phyloP scores from a whole-genome alignment of 2,113 vertebrate genomes.

The Corythoichthys haematopterus region DNA sequence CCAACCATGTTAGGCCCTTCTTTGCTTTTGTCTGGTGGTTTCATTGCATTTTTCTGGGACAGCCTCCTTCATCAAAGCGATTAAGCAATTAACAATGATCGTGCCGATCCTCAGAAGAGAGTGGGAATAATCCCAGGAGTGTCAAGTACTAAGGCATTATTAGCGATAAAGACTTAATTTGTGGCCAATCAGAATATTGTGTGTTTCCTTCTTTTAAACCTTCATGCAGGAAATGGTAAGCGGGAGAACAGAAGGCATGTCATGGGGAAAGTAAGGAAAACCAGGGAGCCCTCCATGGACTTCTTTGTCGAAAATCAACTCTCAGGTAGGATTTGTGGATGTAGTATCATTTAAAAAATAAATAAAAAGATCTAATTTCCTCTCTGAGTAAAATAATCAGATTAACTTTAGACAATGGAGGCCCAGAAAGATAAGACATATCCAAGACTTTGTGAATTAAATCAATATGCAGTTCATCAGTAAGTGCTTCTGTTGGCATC shows the following conservation, averaged over 20 bases:
- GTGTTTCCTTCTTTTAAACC: slow-evolving; percentile 26
- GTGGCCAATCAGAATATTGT: slow-evolving; percentile 58
- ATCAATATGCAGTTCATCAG: slow-evolving; percentile 27
- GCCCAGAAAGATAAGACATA: slow-evolving; percentile 15
- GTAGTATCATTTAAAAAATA: background rate
- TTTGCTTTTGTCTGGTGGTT: slow-evolving; percentile 44
- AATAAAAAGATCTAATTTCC: background rate
- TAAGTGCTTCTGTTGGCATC: slow-evolving; percentile 26
- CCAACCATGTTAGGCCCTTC: slow-evolving; percentile 12
- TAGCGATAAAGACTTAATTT: slow-evolving; percentile 64
- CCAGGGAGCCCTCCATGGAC: background rate
- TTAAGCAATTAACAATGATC: slow-evolving; percentile 68
- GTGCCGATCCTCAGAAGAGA: slow-evolving; percentile 52
- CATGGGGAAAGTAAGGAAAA: background rate
- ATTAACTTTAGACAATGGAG: background rate
- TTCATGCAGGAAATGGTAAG: slow-evolving; percentile 5
- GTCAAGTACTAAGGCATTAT: slow-evolving; percentile 56
- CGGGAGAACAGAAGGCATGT: slow-evolving; percentile 19
- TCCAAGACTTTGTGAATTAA: slow-evolving; percentile 26
- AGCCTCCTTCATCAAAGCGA: slow-evolving; percentile 63
- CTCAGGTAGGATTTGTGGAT: background rate
- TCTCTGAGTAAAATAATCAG: slow-evolving; percentile 15
- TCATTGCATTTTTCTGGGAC: slow-evolving; percentile 46
- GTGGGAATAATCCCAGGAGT: slow-evolving; percentile 48
- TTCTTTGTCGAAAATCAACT: slow-evolving; percentile 18